A percentile compares a stretch with the other conserved stretches of the same genome.
Conservation (phyloP, 2,888 invertebrate genomes). For the Microctonus aethiopoides region DNA sequence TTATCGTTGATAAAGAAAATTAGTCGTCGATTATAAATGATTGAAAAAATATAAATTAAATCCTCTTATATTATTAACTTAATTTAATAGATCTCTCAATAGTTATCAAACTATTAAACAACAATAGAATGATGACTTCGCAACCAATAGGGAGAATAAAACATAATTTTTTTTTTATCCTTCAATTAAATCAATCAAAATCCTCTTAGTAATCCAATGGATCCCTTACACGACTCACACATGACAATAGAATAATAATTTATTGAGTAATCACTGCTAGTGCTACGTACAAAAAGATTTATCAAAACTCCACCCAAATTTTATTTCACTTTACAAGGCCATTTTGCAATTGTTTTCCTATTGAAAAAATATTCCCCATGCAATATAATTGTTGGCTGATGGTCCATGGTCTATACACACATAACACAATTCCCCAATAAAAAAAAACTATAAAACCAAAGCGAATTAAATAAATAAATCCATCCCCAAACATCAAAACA, state of each 20-base stretch:
- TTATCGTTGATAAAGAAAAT: no score
- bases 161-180: not conserved
- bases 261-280: not conserved
- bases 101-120: not conserved
- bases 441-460: not conserved
- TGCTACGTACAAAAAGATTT: not conserved
- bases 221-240: not conserved
- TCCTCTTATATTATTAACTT: no score
- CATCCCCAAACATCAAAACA: no score
- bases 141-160: no score
- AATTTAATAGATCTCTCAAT: not conserved
- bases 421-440: not conserved
- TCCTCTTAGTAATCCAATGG: not conserved
- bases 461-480: not conserved
- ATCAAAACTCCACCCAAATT: not conserved
- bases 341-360: not conserved
- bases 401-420: not conserved
- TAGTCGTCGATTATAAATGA: no score
- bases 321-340: not conserved
- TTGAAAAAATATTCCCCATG: not conserved
- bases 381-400: not conserved
- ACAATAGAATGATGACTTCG: not conserved
- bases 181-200: conserved; percentile 3
- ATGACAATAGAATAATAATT: not conserved
- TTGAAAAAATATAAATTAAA: not conserved